Base-by-base conservation (phyloP, 1,140 invertebrate genomes). In the Acromyrmex echinatior region DNA sequence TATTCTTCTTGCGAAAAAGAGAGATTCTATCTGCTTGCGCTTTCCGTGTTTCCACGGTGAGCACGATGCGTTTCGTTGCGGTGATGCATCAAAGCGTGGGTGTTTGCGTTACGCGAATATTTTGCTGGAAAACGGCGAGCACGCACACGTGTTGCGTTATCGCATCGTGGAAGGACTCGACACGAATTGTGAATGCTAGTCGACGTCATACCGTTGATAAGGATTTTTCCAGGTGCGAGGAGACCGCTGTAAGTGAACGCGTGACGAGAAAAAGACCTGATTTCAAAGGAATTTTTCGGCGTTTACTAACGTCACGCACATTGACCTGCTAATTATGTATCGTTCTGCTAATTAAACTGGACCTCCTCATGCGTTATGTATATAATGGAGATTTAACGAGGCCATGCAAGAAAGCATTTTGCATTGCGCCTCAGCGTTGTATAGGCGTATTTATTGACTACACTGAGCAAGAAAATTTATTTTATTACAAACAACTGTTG, bases 91-190 rank as follows among this genome's bases (percentile, higher is more conserved):
- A 45, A 56, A 84, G 77, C 80, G 85, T 91, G 66, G 89, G 80
- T 76, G 90, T 86, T 82, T 31, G 25, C 53, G 79, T 91, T 91
- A 87, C 45, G 63, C 77, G 87, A 91, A n/a, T 89, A 89, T 91
- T 91, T 91, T 39, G 90, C 53, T 77, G 56, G 56, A 71, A 71
- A 65, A 63, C 70, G 78, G 77, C 73, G 86, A 87, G 73, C 81
- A 63, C 86, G 78, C 78, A 71, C 77, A 63, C 18, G 63, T 58
- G 53, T 73, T 49, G 71, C 77, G 18, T 90, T 93, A 93, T 93
- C 92, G 73, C 58, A 5, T 49, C 85, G 68, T 87, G 88, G 87
- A 93, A 92, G 92, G 89, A 88, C 91, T 92, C 87, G 82, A 31
- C 63, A 89, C 82, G 77, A 92, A 90, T 92, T 92, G 86, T 87